Evolutionary conservation across 2,888 invertebrate genomes (phyloP).

Genomic region (Andrena bucephala): DNA sequence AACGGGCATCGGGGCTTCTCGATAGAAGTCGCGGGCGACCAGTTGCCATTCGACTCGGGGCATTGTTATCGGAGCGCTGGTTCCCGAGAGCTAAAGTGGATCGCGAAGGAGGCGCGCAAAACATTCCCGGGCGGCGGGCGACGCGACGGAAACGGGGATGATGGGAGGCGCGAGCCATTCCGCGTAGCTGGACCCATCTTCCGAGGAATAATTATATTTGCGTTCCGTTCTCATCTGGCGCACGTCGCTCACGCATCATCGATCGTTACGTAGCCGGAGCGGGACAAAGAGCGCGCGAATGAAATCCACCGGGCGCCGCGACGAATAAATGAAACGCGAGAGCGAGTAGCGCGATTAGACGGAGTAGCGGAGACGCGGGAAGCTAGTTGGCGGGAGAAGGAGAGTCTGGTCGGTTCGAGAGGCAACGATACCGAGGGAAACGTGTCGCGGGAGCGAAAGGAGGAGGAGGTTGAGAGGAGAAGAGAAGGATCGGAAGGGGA

Average conservation of each 20-base stretch:
- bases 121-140: neutral
- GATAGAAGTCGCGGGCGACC: neutral
- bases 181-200: neutral
- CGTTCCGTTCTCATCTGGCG: constrained; percentile 6
- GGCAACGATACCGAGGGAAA: constrained; percentile 31
- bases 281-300: constrained; percentile 40
- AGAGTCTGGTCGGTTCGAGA: constrained; percentile 4
- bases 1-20: neutral
- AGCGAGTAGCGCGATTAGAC: constrained; percentile 58
- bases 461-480: constrained; percentile 23
- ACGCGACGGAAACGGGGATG: neutral
- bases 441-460: neutral
- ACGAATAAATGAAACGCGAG: constrained; percentile 61
- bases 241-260: constrained; percentile 63
- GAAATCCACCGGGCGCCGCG: constrained; percentile 43
- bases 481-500: constrained; percentile 16
- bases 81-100: neutral
- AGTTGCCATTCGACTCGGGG: too few relatives aligned
- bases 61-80: neutral
- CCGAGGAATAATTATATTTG: neutral
- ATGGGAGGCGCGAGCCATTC: neutral
- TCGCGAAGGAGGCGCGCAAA: neutral
- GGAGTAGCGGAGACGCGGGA: constrained; percentile 40
- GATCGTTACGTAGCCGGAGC: constrained; percentile 58
- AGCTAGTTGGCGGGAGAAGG: constrained; percentile 21